A percentile compares a stretch with the other conserved stretches of the same genome.
Evolutionary conservation across 2,888 invertebrate genomes (phyloP).

Genomic region (Eulithis testata): DNA sequence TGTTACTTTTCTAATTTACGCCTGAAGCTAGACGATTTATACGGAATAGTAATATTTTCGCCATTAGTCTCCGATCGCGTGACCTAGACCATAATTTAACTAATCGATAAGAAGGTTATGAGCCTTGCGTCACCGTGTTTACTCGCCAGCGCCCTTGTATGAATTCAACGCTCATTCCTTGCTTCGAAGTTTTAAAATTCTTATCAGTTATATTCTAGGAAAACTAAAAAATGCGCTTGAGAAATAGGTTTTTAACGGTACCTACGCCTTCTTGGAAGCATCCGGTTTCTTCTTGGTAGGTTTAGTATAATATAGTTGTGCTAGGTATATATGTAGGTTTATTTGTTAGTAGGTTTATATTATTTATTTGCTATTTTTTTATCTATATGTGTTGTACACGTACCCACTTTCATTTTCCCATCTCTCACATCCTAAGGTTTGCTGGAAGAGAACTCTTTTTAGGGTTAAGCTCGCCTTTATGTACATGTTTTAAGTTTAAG

Average conservation of each 20-base stretch:
- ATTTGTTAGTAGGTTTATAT: too few relatives aligned
- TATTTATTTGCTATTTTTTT: too few relatives aligned
- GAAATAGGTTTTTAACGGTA: conserved; percentile 18
- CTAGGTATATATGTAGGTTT: too few relatives aligned
- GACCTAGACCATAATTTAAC: conserved; percentile 68
- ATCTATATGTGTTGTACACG: too few relatives aligned
- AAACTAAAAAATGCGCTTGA: conserved; percentile 29
- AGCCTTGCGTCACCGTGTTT: conserved; percentile 70
- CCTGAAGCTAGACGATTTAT: conserved; percentile 9
- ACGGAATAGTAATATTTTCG: conserved; percentile 37
- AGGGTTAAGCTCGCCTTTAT: too few relatives aligned
- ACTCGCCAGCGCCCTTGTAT: conserved; percentile 63
- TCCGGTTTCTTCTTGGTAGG: conserved; percentile 17
- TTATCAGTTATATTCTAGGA: conserved; percentile 38
- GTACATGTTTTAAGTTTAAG: too few relatives aligned
- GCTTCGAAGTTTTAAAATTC: conserved; percentile 17
- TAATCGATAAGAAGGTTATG: conserved; percentile 77
- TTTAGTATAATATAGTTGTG: too few relatives aligned
- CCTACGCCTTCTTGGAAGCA: conserved; percentile 1
- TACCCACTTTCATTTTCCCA: too few relatives aligned
- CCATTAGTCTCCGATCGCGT: conserved; percentile 60
- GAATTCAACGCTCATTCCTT: conserved; percentile 37
- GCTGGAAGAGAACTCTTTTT: too few relatives aligned
- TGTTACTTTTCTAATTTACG: conserved; percentile 30
- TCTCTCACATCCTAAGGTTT: too few relatives aligned